These are phyloP conservation scores for Acanthochromis polyacanthus DNA, from an alignment of 2,113 vertebrate species.

Conservation along the genomic window DNA sequence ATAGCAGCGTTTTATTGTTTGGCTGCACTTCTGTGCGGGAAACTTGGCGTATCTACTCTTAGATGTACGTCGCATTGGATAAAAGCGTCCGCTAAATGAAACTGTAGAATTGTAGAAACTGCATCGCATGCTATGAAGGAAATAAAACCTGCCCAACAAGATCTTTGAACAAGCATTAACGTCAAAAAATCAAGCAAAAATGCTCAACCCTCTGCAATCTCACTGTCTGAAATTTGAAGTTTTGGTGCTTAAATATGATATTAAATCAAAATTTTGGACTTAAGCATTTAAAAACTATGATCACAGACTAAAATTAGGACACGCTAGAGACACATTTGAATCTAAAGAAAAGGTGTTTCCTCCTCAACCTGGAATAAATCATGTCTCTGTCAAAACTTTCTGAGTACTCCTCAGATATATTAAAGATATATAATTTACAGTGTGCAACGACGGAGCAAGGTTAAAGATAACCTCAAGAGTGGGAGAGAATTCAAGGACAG, in stretches of 20 bases:
- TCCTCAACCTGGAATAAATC: slow-evolving; percentile 2
- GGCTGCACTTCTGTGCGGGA: neutral
- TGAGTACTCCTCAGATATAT: too few species aligned
- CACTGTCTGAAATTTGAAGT: too few species aligned
- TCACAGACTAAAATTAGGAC: neutral
- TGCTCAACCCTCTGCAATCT: too few species aligned
- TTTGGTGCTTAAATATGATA: too few species aligned
- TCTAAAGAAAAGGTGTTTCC: slow-evolving; percentile 11
- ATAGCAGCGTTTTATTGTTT: neutral
- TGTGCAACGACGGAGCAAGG: slow-evolving; percentile 18
- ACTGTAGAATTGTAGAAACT: neutral
- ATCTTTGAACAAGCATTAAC: too few species aligned
- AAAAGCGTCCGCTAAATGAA: too few species aligned
- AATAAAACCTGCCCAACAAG: neutral
- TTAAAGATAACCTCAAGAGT: slow-evolving; percentile 57
- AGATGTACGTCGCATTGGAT: too few species aligned
- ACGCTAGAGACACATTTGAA: neutral
- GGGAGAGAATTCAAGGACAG: slow-evolving; percentile 62
- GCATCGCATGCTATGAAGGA: neutral
- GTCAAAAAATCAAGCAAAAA: too few species aligned
- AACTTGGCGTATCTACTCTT: neutral
- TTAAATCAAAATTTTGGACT: too few species aligned
- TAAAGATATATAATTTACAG: slow-evolving; percentile 18
- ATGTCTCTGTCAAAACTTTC: slow-evolving; percentile 5
- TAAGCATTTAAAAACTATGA: too few species aligned